phyloP scores from a whole-genome alignment of 2,888 invertebrate species.

The Dendrolimus pini region DNA sequence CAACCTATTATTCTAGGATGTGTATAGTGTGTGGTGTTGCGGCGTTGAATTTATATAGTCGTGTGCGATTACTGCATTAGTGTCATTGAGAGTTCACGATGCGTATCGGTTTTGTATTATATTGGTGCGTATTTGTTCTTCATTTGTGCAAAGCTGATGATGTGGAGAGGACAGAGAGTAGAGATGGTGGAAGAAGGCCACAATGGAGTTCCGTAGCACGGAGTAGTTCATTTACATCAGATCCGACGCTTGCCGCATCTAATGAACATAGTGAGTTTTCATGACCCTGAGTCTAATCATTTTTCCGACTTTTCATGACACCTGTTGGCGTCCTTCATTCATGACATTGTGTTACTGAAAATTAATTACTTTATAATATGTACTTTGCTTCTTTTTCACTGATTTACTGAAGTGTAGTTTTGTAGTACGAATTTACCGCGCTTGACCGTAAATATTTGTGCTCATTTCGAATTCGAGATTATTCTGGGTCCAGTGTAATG shows the following conservation, averaged over 20 bases:
- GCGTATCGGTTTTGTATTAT: slow-evolving; percentile 71
- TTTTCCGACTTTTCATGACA: slow-evolving; percentile 42
- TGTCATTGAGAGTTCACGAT: slow-evolving; percentile 69
- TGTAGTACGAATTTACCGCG: neutral
- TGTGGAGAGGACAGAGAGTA: slow-evolving; percentile 63
- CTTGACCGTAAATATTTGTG: neutral
- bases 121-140: slow-evolving; percentile 71
- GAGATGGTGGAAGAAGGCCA: slow-evolving; percentile 54
- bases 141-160: slow-evolving; percentile 68
- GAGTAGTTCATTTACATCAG: slow-evolving; percentile 52
- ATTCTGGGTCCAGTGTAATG: too few species aligned
- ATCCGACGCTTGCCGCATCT: slow-evolving; percentile 45
- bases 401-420: neutral
- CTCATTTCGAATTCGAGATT: too few species aligned
- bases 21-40: slow-evolving; percentile 52
- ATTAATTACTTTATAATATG: neutral
- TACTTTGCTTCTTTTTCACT: neutral
- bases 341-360: slow-evolving; percentile 13
- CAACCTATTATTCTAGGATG: slow-evolving; percentile 55
- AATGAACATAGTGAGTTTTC: slow-evolving; percentile 64
- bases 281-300: slow-evolving; percentile 34
- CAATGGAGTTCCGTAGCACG: slow-evolving; percentile 62
- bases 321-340: slow-evolving; percentile 54
- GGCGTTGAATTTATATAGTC: slow-evolving; percentile 46
- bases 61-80: slow-evolving; percentile 51